Evolutionary conservation across 2,113 vertebrate species (phyloP), one percentile per base, ranked within the genome.

Genomic region (Clarias gariepinus): DNA sequence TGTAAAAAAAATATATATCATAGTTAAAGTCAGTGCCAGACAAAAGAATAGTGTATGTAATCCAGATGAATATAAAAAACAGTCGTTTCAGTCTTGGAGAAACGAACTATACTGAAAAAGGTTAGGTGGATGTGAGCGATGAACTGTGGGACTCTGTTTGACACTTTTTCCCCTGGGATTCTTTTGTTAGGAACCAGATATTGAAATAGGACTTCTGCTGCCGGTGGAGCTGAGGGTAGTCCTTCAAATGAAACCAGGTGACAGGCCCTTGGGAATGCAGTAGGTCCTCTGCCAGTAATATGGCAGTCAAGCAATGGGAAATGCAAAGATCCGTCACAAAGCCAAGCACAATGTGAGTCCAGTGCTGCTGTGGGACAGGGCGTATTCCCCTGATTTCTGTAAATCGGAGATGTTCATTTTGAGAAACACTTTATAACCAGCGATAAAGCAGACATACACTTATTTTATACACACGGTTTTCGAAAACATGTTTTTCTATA

Each of bases 171-270:
- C 78, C 13, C 57, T 36, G 57, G 78, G 78, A 80, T 12, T 19
- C 78, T 30, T 58, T 80, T 80, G 57, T 60, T 33, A 80, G 78
- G 19, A 21, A 21, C 78, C 55, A 80, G 28, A 79, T 80, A 60
- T 80, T 80, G 57, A 60, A 80, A 60, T 60, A 60, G 30, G 16
- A 47, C 18, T 80, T 36, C 10, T 57, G 76, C 53, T 57, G 76
- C 60, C 28, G 60, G n/a, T 79, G 15, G 76, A 28, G 52, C 28
- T 80, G 7, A 12, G 55, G 78, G 30, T 23, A 36, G 30, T 33
- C 78, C 28, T 28, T 78, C 78, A 58, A 80, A 57, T 80, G 57
- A 21, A 60, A 60, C 55, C 30, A 36, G 78, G 78, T 61, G 78
- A 21, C 57, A 60, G 19, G 57, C 28, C 28, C 5, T 60, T 28